A percentile compares a stretch with the other conserved stretches of the same genome.
These are phyloP conservation scores for Spinus olivaceus DNA, from an alignment of 2,797 vertebrate species.

Conservation along the genomic window DNA sequence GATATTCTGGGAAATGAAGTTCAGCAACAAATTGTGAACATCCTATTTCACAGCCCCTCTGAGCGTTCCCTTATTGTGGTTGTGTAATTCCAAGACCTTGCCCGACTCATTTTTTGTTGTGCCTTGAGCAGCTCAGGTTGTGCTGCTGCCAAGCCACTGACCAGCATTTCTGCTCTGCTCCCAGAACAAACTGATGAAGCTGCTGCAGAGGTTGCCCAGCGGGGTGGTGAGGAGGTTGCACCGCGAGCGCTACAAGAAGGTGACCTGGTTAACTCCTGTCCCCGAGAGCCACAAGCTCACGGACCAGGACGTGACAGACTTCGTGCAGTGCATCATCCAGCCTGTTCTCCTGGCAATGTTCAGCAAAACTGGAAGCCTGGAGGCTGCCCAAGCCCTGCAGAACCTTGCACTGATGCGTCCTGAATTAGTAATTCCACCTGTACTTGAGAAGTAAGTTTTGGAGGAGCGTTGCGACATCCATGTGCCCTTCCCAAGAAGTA, in stretches of 20 bases:
- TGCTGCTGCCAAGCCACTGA: background rate
- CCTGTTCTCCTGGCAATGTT: constrained; percentile 97
- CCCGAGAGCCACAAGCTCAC: constrained; percentile 93
- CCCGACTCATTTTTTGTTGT: background rate
- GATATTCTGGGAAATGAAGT: background rate
- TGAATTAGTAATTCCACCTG: constrained; percentile 94
- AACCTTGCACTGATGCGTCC: constrained; percentile 96
- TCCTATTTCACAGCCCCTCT: background rate
- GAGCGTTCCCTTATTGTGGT: background rate
- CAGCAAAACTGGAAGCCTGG: constrained; percentile 96
- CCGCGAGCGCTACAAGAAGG: constrained; percentile 90
- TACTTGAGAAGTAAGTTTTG: constrained; percentile 90
- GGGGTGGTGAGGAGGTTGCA: constrained; percentile 90
- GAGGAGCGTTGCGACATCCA: fast-evolving
- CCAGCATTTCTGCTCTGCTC: background rate
- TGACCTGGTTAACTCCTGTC: constrained; percentile 90
- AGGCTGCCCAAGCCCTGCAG: constrained; percentile 95
- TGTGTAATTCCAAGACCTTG: background rate
- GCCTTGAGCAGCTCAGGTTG: background rate
- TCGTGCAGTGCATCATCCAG: constrained; percentile 94
- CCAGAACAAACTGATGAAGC: constrained; percentile 97
- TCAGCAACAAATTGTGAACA: background rate
- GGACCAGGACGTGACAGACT: constrained; percentile 92
- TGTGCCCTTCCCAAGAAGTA: background rate
- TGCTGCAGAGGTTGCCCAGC: constrained; percentile 90